Evolutionary conservation across 2,888 invertebrate species (phyloP).

Genomic region (Pyrocoelia pectoralis): DNA sequence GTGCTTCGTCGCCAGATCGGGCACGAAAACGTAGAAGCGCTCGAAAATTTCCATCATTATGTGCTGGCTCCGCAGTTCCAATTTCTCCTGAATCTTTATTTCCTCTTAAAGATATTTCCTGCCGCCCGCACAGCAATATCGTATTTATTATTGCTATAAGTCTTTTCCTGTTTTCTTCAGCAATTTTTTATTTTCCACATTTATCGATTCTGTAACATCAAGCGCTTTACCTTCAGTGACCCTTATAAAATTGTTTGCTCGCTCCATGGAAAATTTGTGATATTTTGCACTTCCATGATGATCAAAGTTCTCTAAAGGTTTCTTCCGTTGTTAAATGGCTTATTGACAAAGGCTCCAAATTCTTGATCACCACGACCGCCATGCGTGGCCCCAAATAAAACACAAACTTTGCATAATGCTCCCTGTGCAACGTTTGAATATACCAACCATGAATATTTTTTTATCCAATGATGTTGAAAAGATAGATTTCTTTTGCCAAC

Average conservation of each 20-base stretch:
- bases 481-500: not conserved
- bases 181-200: no score
- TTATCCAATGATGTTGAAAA: conserved; percentile 1
- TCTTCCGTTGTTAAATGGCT: not conserved
- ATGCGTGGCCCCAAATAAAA: not conserved
- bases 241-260: no score
- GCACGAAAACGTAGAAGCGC: not conserved
- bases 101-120: not conserved
- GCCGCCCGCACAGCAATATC: not conserved
- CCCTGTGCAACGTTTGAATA: not conserved
- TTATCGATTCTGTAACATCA: no score
- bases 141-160: no score
- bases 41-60: no score
- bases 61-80: not conserved
- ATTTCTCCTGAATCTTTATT: not conserved
- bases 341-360: not conserved
- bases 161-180: no score
- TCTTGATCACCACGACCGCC: not conserved
- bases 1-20: not conserved
- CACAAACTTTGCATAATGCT: not conserved
- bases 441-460: not conserved
- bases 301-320: no score
- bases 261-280: not conserved
- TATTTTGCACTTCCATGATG: no score
- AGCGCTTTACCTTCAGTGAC: no score